These are phyloP conservation scores for Amia ocellicauda DNA, from an alignment of 2,113 vertebrate species.

Conservation along the genomic window DNA sequence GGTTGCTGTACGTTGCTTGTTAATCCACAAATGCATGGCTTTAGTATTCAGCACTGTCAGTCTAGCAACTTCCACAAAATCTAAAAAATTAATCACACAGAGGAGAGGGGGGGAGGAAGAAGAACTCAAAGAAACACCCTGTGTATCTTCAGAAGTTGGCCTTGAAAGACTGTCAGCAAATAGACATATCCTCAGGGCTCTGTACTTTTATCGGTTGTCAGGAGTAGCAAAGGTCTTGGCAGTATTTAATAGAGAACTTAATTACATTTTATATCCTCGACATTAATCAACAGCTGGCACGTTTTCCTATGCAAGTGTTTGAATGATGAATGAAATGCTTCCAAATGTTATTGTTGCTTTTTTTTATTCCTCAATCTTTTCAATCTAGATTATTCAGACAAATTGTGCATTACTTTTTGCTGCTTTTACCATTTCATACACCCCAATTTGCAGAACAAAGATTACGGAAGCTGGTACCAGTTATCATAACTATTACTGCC, in stretches of 20 bases:
- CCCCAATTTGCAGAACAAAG: no score
- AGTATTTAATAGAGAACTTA: conserved; percentile 18
- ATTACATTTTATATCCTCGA: conserved; percentile 35
- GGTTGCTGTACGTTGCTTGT: background rate
- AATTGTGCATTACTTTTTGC: background rate
- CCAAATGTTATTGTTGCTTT: background rate
- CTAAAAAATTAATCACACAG: conserved; percentile 15
- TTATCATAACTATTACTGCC: no score
- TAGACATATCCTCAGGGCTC: conserved; percentile 11
- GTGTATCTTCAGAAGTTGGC: background rate
- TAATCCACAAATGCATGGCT: background rate
- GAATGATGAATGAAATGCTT: background rate
- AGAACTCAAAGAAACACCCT: background rate
- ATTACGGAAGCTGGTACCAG: no score
- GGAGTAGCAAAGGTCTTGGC: conserved; percentile 22
- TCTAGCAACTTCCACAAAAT: background rate
- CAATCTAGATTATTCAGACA: conserved; percentile 1
- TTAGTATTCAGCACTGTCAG: conserved; percentile 13
- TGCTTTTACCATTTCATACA: no score
- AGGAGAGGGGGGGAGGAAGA: conserved; percentile 1
- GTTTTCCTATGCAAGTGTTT: conserved; percentile 4
- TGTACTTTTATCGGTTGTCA: conserved; percentile 31
- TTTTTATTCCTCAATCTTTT: background rate
- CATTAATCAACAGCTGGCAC: conserved; percentile 20
- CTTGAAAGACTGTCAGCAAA: conserved; percentile 14